Percentiles rank a stretch among this genome's conserved stretches.
These are phyloP conservation scores for Saccostrea cuccullata DNA, from an alignment of 1,140 invertebrate species.

Conservation along the genomic window DNA sequence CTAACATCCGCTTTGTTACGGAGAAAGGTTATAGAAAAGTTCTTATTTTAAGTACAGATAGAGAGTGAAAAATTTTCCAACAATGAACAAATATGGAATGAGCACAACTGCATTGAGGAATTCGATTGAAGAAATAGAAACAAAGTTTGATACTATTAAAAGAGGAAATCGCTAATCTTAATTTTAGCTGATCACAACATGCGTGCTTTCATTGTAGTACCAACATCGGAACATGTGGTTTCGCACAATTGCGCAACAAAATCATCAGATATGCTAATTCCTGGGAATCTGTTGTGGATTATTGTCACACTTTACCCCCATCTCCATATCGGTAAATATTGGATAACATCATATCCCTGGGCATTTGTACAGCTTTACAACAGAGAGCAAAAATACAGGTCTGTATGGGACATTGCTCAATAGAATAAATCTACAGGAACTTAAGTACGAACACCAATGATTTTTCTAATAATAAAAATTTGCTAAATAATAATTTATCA, in stretches of 20 bases:
- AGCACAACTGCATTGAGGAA: too few relatives aligned
- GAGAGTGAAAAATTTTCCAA: too few relatives aligned
- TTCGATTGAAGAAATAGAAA: too few relatives aligned
- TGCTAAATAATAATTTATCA: neutral
- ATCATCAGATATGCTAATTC: conserved; percentile 6
- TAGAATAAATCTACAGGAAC: neutral
- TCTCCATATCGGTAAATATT: neutral
- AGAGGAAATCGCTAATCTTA: too few relatives aligned
- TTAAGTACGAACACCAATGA: neutral
- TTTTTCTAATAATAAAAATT: neutral
- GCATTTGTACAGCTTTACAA: neutral
- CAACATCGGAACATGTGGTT: too few relatives aligned
- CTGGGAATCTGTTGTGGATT: neutral
- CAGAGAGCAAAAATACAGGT: neutral
- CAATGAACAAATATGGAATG: too few relatives aligned
- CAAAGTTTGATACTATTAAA: too few relatives aligned
- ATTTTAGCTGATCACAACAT: too few relatives aligned
- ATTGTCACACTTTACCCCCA: neutral
- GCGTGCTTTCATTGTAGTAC: too few relatives aligned
- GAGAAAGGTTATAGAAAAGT: too few relatives aligned
- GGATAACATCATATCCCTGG: conserved; percentile 18
- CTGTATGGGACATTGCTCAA: neutral
- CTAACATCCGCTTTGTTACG: too few relatives aligned
- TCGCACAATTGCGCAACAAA: neutral
- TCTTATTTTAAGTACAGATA: too few relatives aligned